Evolutionary conservation across 2,113 vertebrate species (phyloP).

Genomic region (Carlito syrichta): DNA sequence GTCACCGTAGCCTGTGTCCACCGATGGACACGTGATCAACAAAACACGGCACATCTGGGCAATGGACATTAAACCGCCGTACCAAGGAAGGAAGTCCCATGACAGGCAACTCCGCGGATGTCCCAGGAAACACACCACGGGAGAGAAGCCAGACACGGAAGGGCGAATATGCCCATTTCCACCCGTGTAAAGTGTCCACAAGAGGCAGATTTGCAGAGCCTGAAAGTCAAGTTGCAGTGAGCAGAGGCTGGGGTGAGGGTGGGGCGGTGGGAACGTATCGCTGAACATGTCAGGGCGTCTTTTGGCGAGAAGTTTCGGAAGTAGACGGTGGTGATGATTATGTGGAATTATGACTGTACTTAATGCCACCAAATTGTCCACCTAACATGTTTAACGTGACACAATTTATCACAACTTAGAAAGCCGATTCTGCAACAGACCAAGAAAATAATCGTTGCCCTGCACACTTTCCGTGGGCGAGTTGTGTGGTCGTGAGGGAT

Average conservation of each 20-base stretch:
- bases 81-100: not conserved
- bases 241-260: accelerated
- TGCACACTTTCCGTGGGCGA: not conserved
- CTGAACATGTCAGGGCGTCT: not conserved
- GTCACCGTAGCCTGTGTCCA: not conserved
- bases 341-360: not conserved
- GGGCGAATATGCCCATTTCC: not conserved
- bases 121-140: not conserved
- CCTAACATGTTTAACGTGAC: not conserved
- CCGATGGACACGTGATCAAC: accelerated
- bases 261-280: accelerated
- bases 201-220: accelerated
- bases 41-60: accelerated
- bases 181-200: accelerated
- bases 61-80: not conserved
- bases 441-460: no score
- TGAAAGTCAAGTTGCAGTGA: not conserved
- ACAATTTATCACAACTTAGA: not conserved
- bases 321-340: not conserved
- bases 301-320: not conserved
- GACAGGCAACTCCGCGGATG: accelerated
- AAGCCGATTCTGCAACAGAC: not conserved
- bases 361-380: not conserved
- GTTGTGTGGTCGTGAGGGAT: not conserved
- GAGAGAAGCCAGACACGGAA: not conserved